Conservation (phyloP, 2,888 invertebrate genomes). For the Noctua pronuba region DNA sequence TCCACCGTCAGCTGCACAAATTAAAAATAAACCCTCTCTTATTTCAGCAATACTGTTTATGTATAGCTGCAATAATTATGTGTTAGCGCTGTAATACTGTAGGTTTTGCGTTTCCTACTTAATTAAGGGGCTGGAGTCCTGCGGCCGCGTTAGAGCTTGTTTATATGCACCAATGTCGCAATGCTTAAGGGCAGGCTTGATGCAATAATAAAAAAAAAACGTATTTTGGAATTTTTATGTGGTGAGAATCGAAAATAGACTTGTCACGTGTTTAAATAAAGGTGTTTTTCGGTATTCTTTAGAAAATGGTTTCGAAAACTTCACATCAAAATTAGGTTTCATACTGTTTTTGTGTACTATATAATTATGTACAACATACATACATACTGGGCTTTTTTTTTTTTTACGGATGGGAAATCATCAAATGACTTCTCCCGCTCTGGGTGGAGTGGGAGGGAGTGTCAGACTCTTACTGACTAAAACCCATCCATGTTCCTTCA, state of each 20-base stretch:
- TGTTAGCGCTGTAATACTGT: slow-evolving; percentile 66
- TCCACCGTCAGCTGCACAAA: slow-evolving; percentile 57
- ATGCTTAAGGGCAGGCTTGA: slow-evolving; percentile 60
- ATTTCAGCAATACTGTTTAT: slow-evolving; percentile 51
- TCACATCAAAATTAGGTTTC: not conserved
- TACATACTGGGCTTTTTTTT: too few relatives aligned
- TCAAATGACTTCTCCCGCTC: too few relatives aligned
- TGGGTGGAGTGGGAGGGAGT: too few relatives aligned
- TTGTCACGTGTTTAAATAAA: too few relatives aligned
- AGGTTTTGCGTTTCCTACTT: slow-evolving; percentile 70
- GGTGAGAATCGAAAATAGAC: not conserved
- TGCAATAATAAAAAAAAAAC: not conserved
- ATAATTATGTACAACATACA: too few relatives aligned
- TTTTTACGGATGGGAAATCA: too few relatives aligned
- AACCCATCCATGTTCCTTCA: too few relatives aligned
- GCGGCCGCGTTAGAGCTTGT: slow-evolving; percentile 72
- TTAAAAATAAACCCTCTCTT: slow-evolving; percentile 56
- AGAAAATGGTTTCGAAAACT: not conserved
- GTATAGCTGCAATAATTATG: slow-evolving; percentile 68
- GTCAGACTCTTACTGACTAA: too few relatives aligned
- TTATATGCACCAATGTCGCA: slow-evolving; percentile 73
- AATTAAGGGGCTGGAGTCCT: slow-evolving; percentile 75
- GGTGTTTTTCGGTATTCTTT: not conserved
- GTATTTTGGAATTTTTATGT: not conserved
- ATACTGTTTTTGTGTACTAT: too few relatives aligned